Conservation (phyloP, 2,113 vertebrate genomes). For the Felis catus region F.catus_Fca126_mat1.0 CM031421.1:17536501-17537000, state of each 20-base stretch:
- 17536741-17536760: not conserved
- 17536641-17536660: rapidly evolving
- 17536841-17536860: not conserved
- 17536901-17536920: not conserved
- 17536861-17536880: not conserved
- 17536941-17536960: not conserved
- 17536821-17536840: not conserved
- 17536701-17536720: not conserved
- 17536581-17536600: not conserved
- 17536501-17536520: not conserved
- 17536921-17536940: not conserved
- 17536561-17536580: too few species aligned
- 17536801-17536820: not conserved
- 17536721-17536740: not conserved
- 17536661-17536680: not conserved
- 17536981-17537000: conserved; percentile 63
- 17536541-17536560: not conserved
- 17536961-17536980: conserved; percentile 53
- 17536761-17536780: not conserved
- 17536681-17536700: not conserved
- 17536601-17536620: too few species aligned
- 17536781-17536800: not conserved
- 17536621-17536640: not conserved
- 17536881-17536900: not conserved
- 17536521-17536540: not conserved